These are phyloP conservation scores for Drosophila seguyi DNA, from an alignment of 1,140 invertebrate species.

Conservation along the genomic window DNA sequence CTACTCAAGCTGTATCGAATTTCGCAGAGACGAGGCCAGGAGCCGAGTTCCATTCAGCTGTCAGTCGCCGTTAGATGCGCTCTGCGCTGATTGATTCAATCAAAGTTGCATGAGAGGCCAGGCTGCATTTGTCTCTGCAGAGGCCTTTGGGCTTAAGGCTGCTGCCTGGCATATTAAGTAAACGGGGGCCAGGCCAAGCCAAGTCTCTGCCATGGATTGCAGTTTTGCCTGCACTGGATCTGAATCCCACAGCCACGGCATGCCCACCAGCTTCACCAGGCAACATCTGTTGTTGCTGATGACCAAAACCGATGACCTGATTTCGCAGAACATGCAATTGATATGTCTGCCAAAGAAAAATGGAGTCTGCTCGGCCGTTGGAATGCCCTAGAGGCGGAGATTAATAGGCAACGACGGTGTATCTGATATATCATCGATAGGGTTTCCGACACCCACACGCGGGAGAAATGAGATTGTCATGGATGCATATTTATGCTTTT, in stretches of 20 bases:
- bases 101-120: conserved; percentile 71
- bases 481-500: not conserved
- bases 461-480: not conserved
- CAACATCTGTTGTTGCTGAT: conserved; percentile 56
- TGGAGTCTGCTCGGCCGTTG: conserved; percentile 14
- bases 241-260: conserved; percentile 47
- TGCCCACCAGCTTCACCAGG: conserved; percentile 1
- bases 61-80: conserved; percentile 76
- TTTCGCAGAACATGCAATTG: conserved; percentile 73
- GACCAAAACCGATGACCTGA: conserved; percentile 80
- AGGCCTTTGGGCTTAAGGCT: conserved; percentile 41
- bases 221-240: conserved; percentile 46
- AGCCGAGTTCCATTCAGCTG: conserved; percentile 44
- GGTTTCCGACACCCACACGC: conserved; percentile 13
- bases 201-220: conserved; percentile 57
- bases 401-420: conserved; percentile 1
- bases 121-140: conserved; percentile 15
- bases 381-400: conserved; percentile 36
- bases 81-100: conserved; percentile 81
- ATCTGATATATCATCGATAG: conserved; percentile 1
- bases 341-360: conserved; percentile 70
- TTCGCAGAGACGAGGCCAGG: conserved; percentile 6
- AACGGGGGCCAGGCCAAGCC: conserved; percentile 38
- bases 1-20: conserved; percentile 4
- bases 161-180: conserved; percentile 60